Evolutionary conservation across 2,888 invertebrate genomes (phyloP).

Genomic region (Diploptera punctata): DNA sequence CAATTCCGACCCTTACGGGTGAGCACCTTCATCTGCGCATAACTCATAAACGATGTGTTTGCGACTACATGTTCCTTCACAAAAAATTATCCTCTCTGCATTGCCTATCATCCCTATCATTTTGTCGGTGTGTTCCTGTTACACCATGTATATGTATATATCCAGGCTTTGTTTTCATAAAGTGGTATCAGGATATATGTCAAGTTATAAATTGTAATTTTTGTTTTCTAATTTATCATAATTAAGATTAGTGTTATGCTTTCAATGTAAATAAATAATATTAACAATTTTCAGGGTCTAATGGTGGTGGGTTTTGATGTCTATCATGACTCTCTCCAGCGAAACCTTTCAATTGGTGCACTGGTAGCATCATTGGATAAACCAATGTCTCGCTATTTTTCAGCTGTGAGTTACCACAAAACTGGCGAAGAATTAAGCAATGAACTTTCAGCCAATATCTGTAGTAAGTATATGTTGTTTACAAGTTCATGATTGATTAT

Average conservation of each 20-base stretch:
- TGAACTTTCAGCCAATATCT: constrained; percentile 71
- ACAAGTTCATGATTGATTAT: too few species aligned
- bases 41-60: too few species aligned
- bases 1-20: too few species aligned
- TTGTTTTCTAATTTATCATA: background rate
- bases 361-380: constrained; percentile 57
- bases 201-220: background rate
- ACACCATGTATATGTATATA: too few species aligned
- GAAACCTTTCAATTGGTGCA: constrained; percentile 59
- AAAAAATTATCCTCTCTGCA: too few species aligned
- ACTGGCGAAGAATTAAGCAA: constrained; percentile 78
- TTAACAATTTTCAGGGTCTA: constrained; percentile 58
- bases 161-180: background rate
- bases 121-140: too few species aligned
- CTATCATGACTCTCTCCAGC: constrained; percentile 78
- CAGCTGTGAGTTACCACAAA: constrained; percentile 72
- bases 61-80: too few species aligned
- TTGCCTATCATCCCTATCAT: too few species aligned
- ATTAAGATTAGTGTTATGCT: background rate
- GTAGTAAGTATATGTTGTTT: constrained; percentile 51
- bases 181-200: too few species aligned
- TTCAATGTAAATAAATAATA: too few species aligned
- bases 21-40: too few species aligned
- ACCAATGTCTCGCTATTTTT: constrained; percentile 67
- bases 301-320: constrained; percentile 92